Conservation (phyloP, 23 tunicate species). For the Trididemnum nubilum region DNA sequence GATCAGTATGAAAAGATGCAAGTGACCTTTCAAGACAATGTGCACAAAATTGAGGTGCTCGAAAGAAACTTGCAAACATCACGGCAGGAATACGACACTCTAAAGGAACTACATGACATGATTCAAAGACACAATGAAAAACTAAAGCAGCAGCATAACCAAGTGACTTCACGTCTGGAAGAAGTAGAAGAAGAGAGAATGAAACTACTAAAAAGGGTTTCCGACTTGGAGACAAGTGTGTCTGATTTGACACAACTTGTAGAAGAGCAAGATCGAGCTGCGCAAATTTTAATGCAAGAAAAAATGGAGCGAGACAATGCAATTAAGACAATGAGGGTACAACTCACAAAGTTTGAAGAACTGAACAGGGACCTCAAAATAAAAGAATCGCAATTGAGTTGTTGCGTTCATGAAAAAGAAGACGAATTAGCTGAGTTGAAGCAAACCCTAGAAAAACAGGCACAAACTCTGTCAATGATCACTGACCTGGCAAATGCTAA, state of each 20-base stretch:
- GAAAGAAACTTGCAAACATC: constrained; percentile 57
- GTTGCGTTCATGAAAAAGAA: constrained; percentile 27
- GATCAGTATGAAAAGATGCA: constrained; percentile 78
- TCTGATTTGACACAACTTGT: constrained; percentile 65
- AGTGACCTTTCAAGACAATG: constrained; percentile 54
- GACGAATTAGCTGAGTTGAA: constrained; percentile 3
- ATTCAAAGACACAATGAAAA: constrained; percentile 82
- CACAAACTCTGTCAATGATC: constrained; percentile 62
- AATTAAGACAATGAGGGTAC: constrained; percentile 21
- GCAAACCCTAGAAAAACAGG: constrained; percentile 58
- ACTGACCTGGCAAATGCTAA: constrained; percentile 64
- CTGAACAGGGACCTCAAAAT: constrained; percentile 55
- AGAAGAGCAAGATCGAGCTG: constrained; percentile 55
- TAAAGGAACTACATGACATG: constrained; percentile 80
- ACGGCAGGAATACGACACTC: constrained; percentile 62
- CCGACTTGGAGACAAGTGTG: constrained; percentile 55
- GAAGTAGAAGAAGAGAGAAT: constrained; percentile 65
- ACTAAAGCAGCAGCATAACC: constrained; percentile 56
- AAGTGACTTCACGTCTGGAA: constrained; percentile 45
- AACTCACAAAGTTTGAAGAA: constrained; percentile 54
- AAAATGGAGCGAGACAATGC: constrained; percentile 40
- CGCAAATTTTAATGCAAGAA: constrained; percentile 46
- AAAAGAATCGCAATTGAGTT: constrained; percentile 24
- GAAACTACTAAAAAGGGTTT: constrained; percentile 46
- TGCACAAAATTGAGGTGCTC: constrained; percentile 63